Evolutionary conservation across 2,888 invertebrate species (phyloP).

Genomic region (Prosapia bicincta): DNA sequence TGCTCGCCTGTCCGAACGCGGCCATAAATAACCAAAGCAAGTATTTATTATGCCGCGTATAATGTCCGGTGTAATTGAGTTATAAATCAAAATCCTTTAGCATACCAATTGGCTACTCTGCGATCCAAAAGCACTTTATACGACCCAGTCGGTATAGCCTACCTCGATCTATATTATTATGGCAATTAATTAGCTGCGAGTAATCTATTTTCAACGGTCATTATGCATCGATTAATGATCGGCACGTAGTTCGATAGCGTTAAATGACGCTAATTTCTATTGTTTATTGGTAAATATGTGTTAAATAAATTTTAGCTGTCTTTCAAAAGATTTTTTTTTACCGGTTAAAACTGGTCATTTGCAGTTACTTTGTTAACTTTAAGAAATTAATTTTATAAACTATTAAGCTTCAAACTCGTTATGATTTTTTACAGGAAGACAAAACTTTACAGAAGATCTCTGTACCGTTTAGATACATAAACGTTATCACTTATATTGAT

Average conservation of each 20-base stretch:
- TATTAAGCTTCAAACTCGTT: too few species aligned
- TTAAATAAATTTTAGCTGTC: too few species aligned
- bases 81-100: slow-evolving; percentile 28
- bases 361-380: too few species aligned
- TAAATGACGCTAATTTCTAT: background rate
- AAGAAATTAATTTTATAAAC: too few species aligned
- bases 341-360: too few species aligned
- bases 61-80: slow-evolving; percentile 30
- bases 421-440: too few species aligned
- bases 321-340: too few species aligned
- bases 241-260: too few species aligned
- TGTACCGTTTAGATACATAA: too few species aligned
- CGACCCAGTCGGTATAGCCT: background rate
- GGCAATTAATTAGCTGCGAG: background rate
- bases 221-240: background rate
- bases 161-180: background rate
- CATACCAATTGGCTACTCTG: background rate
- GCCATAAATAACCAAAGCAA: background rate
- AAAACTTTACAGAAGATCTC: too few species aligned
- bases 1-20: background rate
- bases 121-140: background rate
- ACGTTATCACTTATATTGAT: too few species aligned
- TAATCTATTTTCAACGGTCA: background rate
- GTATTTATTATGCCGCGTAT: background rate
- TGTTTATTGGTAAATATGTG: background rate